Evolutionary conservation across 2,888 invertebrate species (phyloP), one percentile per base, ranked within the genome.

Genomic region (Cheilosia variabilis): DNA sequence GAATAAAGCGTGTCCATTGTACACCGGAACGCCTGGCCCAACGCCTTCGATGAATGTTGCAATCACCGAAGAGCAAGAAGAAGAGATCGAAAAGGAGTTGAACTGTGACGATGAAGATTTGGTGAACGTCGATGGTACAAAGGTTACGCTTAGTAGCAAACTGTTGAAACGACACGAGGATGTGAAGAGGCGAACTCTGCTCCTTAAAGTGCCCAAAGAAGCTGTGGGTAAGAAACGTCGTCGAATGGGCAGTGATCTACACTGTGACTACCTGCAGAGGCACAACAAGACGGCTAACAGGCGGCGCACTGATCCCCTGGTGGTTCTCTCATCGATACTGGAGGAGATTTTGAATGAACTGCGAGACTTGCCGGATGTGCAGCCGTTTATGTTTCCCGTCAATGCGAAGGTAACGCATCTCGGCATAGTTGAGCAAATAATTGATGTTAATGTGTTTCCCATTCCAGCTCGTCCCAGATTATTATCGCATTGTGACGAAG

Each of bases 1-100:
- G 0, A 99, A 99, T 93, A 98, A 99, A 91, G 97, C 99, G 13
- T 99, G 99, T 92, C 99, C 99, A 0, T 92, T 98, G 63, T 99
- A 98, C 92, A 97, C 97, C 80, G 95, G 95, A 76, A 93, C 93
- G 17, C 91, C 90, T 78, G 94, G 94, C 58, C 93, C 93, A 19
- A 91, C 94, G 4, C 94, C 94, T 13, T 94, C 95, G 0, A 94
- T 96, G 50, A 95, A 94, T 89, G 95, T 95, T 2, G 95, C 95
- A 0, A 93, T 96, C 93, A 96, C 96, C 0, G 97, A 98, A 89
- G 96, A 97, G 89, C 95, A 97, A 89, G 97, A 98, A 89, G 96
- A 96, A 89, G 96, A 96, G 88, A 95, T 96, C 78, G 96, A 96
- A 88, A 95, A 95, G 88, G 95, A 95, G 89, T 93, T 96, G 94